Conservation (phyloP, 2,888 invertebrate species). For the Muschampia plurimacula region DNA sequence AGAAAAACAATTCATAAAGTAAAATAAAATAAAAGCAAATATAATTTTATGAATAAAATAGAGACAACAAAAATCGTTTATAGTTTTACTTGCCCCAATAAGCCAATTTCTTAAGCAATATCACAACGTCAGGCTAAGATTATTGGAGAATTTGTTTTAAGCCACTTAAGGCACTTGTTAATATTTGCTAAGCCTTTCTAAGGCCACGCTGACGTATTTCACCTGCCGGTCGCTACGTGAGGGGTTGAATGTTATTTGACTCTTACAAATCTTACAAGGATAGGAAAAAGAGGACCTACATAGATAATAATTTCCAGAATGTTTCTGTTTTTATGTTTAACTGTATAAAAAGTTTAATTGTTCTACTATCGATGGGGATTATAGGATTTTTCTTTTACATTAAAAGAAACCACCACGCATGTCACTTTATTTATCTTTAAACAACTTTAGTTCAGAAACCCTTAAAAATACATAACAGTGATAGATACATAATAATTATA, state of each 20-base stretch:
- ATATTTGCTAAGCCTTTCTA: constrained; percentile 82
- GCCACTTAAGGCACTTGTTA: constrained; percentile 80
- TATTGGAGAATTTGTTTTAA: constrained; percentile 84
- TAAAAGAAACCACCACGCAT: too few relatives aligned
- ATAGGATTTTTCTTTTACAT: too few relatives aligned
- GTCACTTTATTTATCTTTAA: too few relatives aligned
- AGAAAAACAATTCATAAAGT: too few relatives aligned
- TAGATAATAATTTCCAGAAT: constrained; percentile 8
- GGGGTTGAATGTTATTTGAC: constrained; percentile 69
- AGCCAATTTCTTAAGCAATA: constrained; percentile 65
- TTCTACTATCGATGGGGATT: too few relatives aligned
- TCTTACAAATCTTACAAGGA: constrained; percentile 16
- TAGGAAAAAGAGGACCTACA: neutral
- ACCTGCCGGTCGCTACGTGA: constrained; percentile 65
- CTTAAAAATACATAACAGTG: too few relatives aligned
- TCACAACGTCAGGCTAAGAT: constrained; percentile 74
- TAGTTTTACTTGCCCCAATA: neutral
- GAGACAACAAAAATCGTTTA: neutral
- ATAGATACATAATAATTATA: too few relatives aligned
- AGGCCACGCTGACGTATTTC: constrained; percentile 60
- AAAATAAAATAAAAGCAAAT: too few relatives aligned
- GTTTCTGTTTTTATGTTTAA: too few relatives aligned
- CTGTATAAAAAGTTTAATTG: too few relatives aligned
- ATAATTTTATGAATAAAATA: neutral
- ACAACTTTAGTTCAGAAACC: too few relatives aligned